Evolutionary conservation across 1,140 invertebrate genomes (phyloP), one percentile per base, ranked within the genome.

Genomic region (Ceratoteleas bidentatus): DNA sequence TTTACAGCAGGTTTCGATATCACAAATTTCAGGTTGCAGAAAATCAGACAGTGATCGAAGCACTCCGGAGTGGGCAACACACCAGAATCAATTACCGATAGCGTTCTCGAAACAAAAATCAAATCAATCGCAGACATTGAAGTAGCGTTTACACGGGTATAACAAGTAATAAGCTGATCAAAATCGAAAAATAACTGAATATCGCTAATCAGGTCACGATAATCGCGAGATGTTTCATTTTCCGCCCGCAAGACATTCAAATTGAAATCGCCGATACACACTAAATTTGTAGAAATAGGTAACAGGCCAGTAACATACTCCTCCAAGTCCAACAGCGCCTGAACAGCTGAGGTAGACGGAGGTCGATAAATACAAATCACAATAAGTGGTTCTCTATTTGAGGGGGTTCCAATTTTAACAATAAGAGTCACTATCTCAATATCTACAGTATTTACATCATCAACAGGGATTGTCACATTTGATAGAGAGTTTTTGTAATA

Each of bases 41-140:
- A 16, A 11, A 58, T 13, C 3, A 58, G 56, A 16, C 0, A 3
- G 11, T 58, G 56, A 43, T 58, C 56, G 16, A 43, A 58, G 11
- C 34, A 58, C 0, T 15, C 15, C 0, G 38, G 14, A 4, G 56
- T 13, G 16, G 40, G 15, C 2, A 43, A 5, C 0, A 58, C 56
- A 11, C 38, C 56, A 24, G 56, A 58, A 6, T 58, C 36, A 43
- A 16, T 10, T 3, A 58, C 38, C 2, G 3, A 8, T 6, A 43
- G 13, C n/a, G 36, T 43, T 5, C 36, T 15, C 0, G 56, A 43
- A 1, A 43, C 13, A 15, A 58, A 43, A 0, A 58, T 43, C 14
- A 58, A 7, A 10, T 58, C 56, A 5, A 58, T 16, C 2, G 11
- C 16, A 4, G 56, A 16, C 2, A 4, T 3, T 6, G 13, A 10